A percentile compares a stretch with the other conserved stretches of the same genome.
These are phyloP conservation scores for Phyllotreta cruciferae DNA, from an alignment of 2,888 invertebrate genomes.

Conservation along the genomic window DNA sequence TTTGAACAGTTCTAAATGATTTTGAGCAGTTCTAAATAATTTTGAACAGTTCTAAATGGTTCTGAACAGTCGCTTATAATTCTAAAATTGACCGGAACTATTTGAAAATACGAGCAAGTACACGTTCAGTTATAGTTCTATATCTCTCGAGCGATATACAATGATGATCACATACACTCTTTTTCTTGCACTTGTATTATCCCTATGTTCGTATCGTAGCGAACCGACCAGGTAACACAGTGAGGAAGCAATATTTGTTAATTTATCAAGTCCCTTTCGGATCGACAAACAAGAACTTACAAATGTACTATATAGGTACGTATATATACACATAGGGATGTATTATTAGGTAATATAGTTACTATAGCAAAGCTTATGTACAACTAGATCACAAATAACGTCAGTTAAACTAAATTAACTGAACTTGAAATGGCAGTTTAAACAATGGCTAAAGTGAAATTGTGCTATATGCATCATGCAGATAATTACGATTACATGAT, in stretches of 20 bases:
- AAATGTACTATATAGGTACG: background rate
- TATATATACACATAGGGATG: background rate
- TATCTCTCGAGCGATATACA: no score
- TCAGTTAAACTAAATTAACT: slow-evolving; percentile 33
- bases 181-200: no score
- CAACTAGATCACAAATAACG: slow-evolving; percentile 27
- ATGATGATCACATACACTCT: no score
- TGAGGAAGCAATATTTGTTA: slow-evolving; percentile 1
- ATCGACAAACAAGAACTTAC: background rate
- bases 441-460: slow-evolving; percentile 29
- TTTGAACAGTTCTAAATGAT: no score
- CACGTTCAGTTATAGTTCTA: no score
- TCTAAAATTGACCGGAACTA: no score
- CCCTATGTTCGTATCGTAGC: no score
- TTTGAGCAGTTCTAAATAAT: no score
- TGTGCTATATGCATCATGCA: slow-evolving; percentile 25
- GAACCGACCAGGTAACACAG: no score
- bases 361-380: background rate
- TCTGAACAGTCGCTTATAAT: no score
- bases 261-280: background rate
- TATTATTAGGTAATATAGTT: slow-evolving; percentile 5
- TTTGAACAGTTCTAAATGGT: no score
- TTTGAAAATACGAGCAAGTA: no score
- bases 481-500: slow-evolving; percentile 26
- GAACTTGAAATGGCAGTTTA: slow-evolving; percentile 27